A percentile compares a stretch with the other conserved stretches of the same genome.
phyloP scores from a whole-genome alignment of 2,113 vertebrate genomes.

The Thunnus maccoyii region DNA sequence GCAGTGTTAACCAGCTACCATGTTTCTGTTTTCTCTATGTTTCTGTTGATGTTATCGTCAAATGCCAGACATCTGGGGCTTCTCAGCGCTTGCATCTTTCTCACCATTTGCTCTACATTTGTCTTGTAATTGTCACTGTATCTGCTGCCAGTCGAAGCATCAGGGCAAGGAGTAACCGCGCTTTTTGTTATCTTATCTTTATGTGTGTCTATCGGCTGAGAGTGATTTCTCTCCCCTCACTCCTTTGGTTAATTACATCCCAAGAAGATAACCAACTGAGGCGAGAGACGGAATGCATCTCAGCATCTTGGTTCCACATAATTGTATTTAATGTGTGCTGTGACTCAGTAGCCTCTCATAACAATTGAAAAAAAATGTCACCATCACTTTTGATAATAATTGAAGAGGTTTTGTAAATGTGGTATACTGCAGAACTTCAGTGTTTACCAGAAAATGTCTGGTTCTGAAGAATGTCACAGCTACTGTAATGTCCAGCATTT shows the following conservation, averaged over 20 bases:
- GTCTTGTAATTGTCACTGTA: slow-evolving; percentile 75
- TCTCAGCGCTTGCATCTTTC: slow-evolving; percentile 13
- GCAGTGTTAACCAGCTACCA: slow-evolving; percentile 25
- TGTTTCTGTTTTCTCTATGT: slow-evolving; percentile 44
- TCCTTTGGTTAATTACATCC: slow-evolving; percentile 40
- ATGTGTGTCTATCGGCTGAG: slow-evolving; percentile 55
- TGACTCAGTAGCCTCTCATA: slow-evolving; percentile 54
- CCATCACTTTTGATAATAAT: slow-evolving; percentile 43
- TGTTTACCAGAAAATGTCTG: background rate
- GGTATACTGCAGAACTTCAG: background rate
- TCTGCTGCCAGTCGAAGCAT: slow-evolving; percentile 82
- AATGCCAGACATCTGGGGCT: background rate
- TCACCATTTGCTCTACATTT: slow-evolving; percentile 43
- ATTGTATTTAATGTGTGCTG: slow-evolving; percentile 63
- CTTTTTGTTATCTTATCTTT: slow-evolving; percentile 64
- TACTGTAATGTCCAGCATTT: slow-evolving; percentile 28
- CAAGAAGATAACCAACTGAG: slow-evolving; percentile 26
- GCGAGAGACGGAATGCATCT: slow-evolving; percentile 24
- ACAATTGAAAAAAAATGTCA: slow-evolving; percentile 31
- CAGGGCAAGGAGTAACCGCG: slow-evolving; percentile 77
- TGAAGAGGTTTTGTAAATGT: slow-evolving; percentile 38
- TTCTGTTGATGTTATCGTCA: slow-evolving; percentile 20
- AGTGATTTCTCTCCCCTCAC: slow-evolving; percentile 50
- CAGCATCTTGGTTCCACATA: slow-evolving; percentile 33
- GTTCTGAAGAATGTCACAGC: slow-evolving; percentile 20